phyloP scores from a whole-genome alignment of 2,797 vertebrate genomes.

The Helicolenus hilgendorfi region DNA sequence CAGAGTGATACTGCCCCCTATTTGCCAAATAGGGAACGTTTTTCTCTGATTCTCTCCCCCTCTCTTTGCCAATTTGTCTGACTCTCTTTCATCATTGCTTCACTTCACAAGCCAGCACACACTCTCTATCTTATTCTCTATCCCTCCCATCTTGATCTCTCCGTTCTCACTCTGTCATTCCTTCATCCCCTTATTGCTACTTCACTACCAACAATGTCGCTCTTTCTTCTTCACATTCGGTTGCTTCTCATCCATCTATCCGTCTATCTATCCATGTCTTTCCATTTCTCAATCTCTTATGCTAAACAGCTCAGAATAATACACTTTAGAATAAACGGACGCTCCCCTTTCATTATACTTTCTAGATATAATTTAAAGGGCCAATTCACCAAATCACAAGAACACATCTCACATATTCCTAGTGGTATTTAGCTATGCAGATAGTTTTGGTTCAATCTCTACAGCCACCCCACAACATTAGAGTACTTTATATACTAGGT shows the following conservation, averaged over 20 bases:
- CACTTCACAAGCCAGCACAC: constrained; percentile 50
- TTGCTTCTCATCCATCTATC: not conserved
- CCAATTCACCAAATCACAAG: not conserved
- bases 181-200: constrained; percentile 10
- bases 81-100: constrained; percentile 50
- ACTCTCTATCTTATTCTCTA: constrained; percentile 16
- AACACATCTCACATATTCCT: not conserved
- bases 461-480: not conserved
- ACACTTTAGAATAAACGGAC: not conserved
- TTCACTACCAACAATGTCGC: constrained; percentile 5
- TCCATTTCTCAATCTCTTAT: not conserved
- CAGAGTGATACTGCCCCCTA: constrained; percentile 81
- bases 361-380: not conserved
- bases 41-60: not conserved
- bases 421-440: not conserved
- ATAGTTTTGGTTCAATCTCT: not conserved
- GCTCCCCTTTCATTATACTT: not conserved
- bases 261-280: not conserved
- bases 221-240: constrained; percentile 18
- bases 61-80: constrained; percentile 50
- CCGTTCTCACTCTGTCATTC: constrained; percentile 23
- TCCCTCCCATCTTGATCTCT: constrained; percentile 35
- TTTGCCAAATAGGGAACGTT: constrained; percentile 16
- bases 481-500: not conserved
- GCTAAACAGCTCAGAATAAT: not conserved